Percentiles rank a stretch among this genome's conserved stretches.
phyloP scores from a whole-genome alignment of 37 sponge, comb jelly and placozoan species.

The Corticium candelabrum region DNA sequence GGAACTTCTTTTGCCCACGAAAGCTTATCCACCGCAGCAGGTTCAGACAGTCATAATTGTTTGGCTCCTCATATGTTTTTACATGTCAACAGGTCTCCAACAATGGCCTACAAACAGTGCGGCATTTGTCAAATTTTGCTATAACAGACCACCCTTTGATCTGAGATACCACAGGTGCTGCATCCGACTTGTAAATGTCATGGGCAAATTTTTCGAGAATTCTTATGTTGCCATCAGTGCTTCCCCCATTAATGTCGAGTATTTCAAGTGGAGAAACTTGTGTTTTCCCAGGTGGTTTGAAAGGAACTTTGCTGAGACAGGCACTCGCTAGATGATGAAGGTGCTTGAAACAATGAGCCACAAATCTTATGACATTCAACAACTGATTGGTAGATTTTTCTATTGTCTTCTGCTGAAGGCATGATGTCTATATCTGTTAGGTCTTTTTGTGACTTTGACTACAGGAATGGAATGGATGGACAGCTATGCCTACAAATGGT shows the following conservation, averaged over 20 bases:
- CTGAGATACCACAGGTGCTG: neutral
- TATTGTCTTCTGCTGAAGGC: neutral
- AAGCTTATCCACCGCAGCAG: neutral
- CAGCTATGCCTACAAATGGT: no score
- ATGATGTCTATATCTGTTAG: neutral
- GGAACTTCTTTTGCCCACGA: neutral
- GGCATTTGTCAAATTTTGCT: no score
- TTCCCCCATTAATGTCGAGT: neutral
- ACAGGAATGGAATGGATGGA: no score
- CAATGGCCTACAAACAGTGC: neutral
- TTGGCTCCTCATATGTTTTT: neutral
- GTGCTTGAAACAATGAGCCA: neutral
- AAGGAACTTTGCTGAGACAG: neutral
- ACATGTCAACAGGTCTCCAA: neutral
- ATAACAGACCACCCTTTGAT: no score
- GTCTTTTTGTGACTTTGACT: constrained; percentile 9
- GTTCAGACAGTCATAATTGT: neutral
- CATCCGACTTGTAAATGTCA: neutral
- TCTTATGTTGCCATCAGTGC: neutral
- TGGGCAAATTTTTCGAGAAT: neutral
- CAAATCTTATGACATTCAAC: neutral
- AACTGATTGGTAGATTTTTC: neutral
- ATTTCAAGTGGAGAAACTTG: neutral
- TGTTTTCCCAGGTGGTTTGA: neutral
- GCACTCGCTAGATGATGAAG: neutral